phyloP scores from a whole-genome alignment of 1,140 invertebrate species.

The Pachyrhynchus sulphureomaculatus region DNA sequence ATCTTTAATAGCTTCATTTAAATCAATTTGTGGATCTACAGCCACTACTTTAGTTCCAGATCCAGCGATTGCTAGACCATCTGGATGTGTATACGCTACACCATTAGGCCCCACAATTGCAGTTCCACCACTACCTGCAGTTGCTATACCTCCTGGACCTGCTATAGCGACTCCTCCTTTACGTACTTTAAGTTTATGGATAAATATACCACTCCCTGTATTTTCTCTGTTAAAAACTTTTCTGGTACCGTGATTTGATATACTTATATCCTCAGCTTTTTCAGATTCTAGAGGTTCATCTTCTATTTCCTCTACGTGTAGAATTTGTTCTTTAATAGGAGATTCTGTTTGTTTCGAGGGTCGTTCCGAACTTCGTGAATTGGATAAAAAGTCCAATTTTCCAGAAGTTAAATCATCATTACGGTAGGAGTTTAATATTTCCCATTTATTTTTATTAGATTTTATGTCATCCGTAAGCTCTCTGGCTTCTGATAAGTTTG shows the following conservation, averaged over 20 bases:
- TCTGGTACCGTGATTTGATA: slow-evolving; percentile 38
- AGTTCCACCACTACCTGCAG: slow-evolving; percentile 69
- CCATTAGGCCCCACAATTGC: slow-evolving; percentile 73
- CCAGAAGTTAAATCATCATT: not conserved
- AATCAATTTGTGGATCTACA: slow-evolving; percentile 58
- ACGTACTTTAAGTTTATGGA: slow-evolving; percentile 64
- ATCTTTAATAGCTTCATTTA: slow-evolving; percentile 48
- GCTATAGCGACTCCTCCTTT: slow-evolving; percentile 73
- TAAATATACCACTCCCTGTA: slow-evolving; percentile 59
- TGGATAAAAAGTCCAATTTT: not conserved
- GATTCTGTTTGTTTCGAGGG: slow-evolving; percentile 10
- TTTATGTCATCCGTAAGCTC: slow-evolving; percentile 12
- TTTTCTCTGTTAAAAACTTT: slow-evolving; percentile 47
- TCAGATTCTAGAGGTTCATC: slow-evolving; percentile 29
- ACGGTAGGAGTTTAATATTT: not conserved
- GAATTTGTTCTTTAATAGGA: slow-evolving; percentile 27
- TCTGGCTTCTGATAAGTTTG: slow-evolving; percentile 4
- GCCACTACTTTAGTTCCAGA: slow-evolving; percentile 65
- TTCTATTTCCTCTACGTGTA: slow-evolving; percentile 31
- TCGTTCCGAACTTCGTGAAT: not conserved
- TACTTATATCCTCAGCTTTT: slow-evolving; percentile 35
- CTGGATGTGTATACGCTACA: slow-evolving; percentile 67
- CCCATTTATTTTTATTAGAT: slow-evolving; percentile 11
- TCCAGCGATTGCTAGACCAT: slow-evolving; percentile 68
- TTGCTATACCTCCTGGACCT: slow-evolving; percentile 71